These are phyloP conservation scores for Tanypteryx hageni DNA, from an alignment of 2,888 invertebrate species.

Conservation along the genomic window DNA sequence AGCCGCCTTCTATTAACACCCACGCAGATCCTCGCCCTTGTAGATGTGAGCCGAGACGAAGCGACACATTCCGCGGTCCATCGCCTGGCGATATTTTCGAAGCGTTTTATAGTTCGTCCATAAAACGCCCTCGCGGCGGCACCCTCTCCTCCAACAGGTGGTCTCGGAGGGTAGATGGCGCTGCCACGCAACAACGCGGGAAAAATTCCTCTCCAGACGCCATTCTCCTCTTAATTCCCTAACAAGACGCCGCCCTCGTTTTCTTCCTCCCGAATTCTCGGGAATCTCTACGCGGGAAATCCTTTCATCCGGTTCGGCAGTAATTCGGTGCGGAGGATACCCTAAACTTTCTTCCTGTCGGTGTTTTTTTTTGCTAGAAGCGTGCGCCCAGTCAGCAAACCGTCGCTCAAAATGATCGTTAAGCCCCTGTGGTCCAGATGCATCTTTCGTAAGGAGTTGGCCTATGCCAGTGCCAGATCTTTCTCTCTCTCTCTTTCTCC, in stretches of 20 bases:
- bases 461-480: background rate
- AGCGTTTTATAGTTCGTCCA: background rate
- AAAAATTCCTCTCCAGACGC: background rate
- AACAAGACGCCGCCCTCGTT: background rate
- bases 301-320: background rate
- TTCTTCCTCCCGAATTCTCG: background rate
- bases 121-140: background rate
- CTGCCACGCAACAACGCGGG: background rate
- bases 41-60: background rate
- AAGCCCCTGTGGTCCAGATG: background rate
- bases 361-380: background rate
- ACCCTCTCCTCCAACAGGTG: background rate
- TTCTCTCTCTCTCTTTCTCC: background rate
- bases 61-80: background rate
- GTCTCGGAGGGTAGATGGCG: background rate
- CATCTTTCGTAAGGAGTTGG: constrained; percentile 21
- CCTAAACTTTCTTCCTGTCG: background rate
- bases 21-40: background rate
- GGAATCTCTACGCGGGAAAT: background rate
- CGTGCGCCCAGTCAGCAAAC: background rate
- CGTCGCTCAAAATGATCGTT: background rate
- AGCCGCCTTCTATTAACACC: background rate
- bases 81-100: background rate
- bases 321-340: background rate
- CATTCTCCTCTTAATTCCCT: background rate